Base-by-base conservation (phyloP, 1,140 invertebrate species). In the Drosophila melanogaster region DNA sequence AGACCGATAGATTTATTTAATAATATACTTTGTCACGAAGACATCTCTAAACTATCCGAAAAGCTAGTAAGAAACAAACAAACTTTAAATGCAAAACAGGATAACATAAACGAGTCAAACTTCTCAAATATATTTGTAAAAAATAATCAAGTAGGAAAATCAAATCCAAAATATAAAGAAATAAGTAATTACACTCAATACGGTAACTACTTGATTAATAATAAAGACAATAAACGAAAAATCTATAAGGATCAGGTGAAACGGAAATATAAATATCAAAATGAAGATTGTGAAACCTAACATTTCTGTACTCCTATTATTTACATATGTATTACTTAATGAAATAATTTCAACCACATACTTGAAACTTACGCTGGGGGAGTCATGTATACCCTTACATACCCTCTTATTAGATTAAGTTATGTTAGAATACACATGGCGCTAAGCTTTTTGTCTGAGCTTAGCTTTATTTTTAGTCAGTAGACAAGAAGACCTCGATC, bases 61-160 rank as follows among this genome's bases (percentile, higher is more conserved):
- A 57, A 57, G 14, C 26, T 33, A 57, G 12, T 11, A 33, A 44
- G 30, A 46, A 58, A 58, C 33, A 46, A 58, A 37, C 35, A 12
- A 37, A 37, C 12, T 7, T 8, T 12, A 22, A 59, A 38, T 47
- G 14, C 19, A 3, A 58, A 58, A 22, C 12, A 46, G 46, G 12
- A 33, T 58, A 58, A 35, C 3, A 19, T 24, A 47, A 15, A 11
- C 11, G 19, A 19, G 17, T 3, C 12, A 59, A 24, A 47, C 17
- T 59, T 17, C 3, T 14, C 12, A 24, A 59, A 58, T 44, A 15
- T 22, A 57, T 57, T n/a, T n/a, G n/a, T n/a, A n/a, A n/a, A n/a
- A n/a, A n/a, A n/a, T 46, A 49, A 59, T 17, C 19, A 60, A 60
- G 57, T 51, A 26, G 46, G 46, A 17, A 60, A 60, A 40, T 51